These are phyloP conservation scores for Manis crassicaudata DNA, from an alignment of 2,797 vertebrate genomes.

Conservation along the genomic window DNA sequence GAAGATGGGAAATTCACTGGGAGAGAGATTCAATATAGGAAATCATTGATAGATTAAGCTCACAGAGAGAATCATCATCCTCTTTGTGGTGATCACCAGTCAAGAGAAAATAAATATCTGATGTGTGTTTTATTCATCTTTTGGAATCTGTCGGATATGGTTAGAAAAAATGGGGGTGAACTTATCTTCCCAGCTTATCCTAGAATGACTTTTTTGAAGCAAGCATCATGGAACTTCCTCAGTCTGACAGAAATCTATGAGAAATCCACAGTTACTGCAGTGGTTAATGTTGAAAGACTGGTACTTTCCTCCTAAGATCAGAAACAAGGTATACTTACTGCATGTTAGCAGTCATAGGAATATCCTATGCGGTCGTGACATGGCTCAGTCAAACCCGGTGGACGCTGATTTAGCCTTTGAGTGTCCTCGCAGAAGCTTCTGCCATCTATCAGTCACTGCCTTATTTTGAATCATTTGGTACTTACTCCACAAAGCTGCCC, in stretches of 20 bases:
- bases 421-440: conserved; percentile 92
- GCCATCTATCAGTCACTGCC: conserved; percentile 90
- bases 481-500: conserved; percentile 83
- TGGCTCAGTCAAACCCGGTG: conserved; percentile 93
- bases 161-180: neutral
- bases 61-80: no score
- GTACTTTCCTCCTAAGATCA: neutral
- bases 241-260: neutral
- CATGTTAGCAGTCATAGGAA: conserved; percentile 88
- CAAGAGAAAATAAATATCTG: no score
- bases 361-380: conserved; percentile 87
- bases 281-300: neutral
- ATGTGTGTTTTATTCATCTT: no score
- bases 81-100: no score
- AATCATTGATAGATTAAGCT: conserved; percentile 22
- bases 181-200: neutral
- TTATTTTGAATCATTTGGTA: conserved; percentile 86
- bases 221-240: neutral
- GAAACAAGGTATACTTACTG: conserved; percentile 89
- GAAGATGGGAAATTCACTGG: conserved; percentile 18
- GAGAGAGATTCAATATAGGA: neutral
- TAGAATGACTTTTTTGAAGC: conserved; percentile 4
- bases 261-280: neutral
- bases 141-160: no score
- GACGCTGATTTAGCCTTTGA: conserved; percentile 91